Base-by-base conservation (phyloP, 1,140 invertebrate genomes). In the Caerostris extrusa region DNA sequence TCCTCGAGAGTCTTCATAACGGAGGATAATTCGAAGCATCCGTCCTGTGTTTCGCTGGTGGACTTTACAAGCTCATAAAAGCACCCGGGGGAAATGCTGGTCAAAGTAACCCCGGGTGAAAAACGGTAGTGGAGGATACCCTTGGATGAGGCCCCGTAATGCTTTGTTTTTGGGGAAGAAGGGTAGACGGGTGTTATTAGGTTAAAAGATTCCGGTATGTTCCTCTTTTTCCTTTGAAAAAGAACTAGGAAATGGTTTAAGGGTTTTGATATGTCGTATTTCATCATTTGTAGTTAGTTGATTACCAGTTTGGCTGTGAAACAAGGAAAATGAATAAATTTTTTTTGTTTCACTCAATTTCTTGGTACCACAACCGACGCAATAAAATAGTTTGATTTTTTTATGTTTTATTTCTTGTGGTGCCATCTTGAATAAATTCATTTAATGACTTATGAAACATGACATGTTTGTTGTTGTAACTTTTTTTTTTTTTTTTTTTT, bases 51-150 rank as follows among this genome's bases (percentile, higher is more conserved):
- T 77, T 77, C 71, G 71, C 7, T 50, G 12, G 71, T 53, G 34
- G 34, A 77, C 71, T 77, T 77, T 77, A 77, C 71, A 34, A 77
- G 71, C 34, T 77, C 71, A 77, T 77, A 77, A 77, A 77, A 77
- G 14, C 71, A 34, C 71, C 71, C 71, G 12, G 3, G 71, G 34
- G 71, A 50, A 53, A 34, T 10, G 34, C 8, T 77, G 71, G 34
- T 12, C 71, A 53, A 34, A 34, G 7, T 8, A 7, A 53, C 71
- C 71, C 34, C 34, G 71, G 19, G 34, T 77, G 71, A 77, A 77
- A 77, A 77, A 77, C 34, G 71, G 7, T 77, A 12, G 8, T 34
- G 8, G 5, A 53, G 71, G 71, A 77, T 50, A 12, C 71, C 53
- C 71, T 53, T 77, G 53, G 71, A 77, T 77, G 71, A 77, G 71